Evolutionary conservation across 2,797 vertebrate genomes (phyloP).

Genomic region (Pipistrellus nathusii): DNA sequence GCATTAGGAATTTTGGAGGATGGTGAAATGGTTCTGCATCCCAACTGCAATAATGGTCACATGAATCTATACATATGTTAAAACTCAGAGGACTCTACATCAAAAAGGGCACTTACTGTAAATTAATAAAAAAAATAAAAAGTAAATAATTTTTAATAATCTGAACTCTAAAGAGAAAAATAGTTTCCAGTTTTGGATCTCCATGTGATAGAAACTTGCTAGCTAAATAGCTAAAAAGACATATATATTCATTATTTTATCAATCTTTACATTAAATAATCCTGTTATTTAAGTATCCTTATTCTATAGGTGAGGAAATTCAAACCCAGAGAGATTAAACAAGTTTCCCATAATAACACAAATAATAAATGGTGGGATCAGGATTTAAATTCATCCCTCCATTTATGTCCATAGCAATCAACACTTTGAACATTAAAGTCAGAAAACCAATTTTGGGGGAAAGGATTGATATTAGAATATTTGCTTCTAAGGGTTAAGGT

Average conservation of each 20-base stretch:
- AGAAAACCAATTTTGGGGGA: slow-evolving; percentile 5
- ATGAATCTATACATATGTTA: background rate
- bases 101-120: background rate
- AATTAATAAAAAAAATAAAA: background rate
- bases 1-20: background rate
- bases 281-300: background rate
- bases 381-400: background rate
- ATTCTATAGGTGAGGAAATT: slow-evolving; percentile 24
- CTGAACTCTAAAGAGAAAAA: background rate
- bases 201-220: background rate
- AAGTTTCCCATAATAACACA: background rate
- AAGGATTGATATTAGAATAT: background rate
- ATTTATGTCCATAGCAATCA: background rate
- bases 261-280: background rate
- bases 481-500: slow-evolving; percentile 23
- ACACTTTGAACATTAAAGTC: background rate
- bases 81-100: background rate
- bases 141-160: background rate
- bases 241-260: slow-evolving; percentile 5
- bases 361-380: background rate
- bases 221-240: background rate
- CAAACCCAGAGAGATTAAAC: background rate
- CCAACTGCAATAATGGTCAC: background rate
- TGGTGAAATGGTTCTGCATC: background rate
- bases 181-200: slow-evolving; percentile 26